Evolutionary conservation across 1,140 invertebrate genomes (phyloP), one percentile per base, ranked within the genome.

Genomic region (Medauroidea extradentata): DNA sequence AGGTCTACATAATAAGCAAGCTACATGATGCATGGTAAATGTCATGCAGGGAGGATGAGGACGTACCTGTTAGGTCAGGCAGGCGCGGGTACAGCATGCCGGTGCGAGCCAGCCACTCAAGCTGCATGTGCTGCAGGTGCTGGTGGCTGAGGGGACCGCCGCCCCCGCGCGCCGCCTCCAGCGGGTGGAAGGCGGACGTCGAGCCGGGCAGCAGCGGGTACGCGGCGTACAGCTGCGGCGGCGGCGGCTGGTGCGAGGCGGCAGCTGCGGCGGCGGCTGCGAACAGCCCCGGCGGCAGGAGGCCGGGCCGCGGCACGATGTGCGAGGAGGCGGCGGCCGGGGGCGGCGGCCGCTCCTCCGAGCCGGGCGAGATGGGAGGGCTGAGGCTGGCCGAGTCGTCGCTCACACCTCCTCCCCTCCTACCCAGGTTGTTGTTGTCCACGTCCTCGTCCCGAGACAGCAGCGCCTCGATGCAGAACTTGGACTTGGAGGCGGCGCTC

Each of bases 71-170:
- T 8, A 81, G 69, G 61, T 82, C 81, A 5, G 88, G 89, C 64
- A 93, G 79, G 67, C 89, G 79, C 50, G 89, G 89, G 69, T 92
- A 91, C 48, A 91, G 82, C 89, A 93, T 91, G 11, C 89, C 89
- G 13, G 88, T 88, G 62, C 89, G 83, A 1, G 90, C 89, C 27
- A 93, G 74, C 85, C 90, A 92, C 73, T 93, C 89, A 41, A 92
- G 78, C 68, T 91, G 89, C 72, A 91, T 83, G 67, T 91, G 89
- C 65, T 92, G 89, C 42, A 90, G 79, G 65, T 85, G 83, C 63
- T 78, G 75, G 9, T 71, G 72, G 16, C 23, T 24, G 8, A 23
- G 24, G 13, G 44, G n/a, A 7, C 34, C 43, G 1, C 41, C 34
- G 8, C 23, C 3, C n/a, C 41, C 43, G 2, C 13, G 14, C 21